These are phyloP conservation scores for Girardinichthys multiradiatus DNA, from an alignment of 2,113 vertebrate species.

Conservation along the genomic window DNA sequence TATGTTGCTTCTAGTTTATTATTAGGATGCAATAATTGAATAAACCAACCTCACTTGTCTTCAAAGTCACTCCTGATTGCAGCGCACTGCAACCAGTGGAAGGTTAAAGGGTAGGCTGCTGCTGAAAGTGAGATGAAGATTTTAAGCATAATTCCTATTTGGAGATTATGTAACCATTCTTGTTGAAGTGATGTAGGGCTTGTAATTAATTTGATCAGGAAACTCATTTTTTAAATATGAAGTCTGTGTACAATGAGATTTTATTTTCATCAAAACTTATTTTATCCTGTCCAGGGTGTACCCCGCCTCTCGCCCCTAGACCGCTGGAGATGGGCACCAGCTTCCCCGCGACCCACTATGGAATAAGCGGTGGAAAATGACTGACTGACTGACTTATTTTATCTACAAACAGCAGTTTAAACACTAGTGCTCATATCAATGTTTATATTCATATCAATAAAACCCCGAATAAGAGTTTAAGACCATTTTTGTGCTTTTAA, in stretches of 20 bases:
- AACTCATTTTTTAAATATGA: slow-evolving; percentile 16
- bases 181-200: slow-evolving; percentile 38
- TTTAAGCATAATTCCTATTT: slow-evolving; percentile 22
- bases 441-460: no score
- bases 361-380: no score
- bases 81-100: slow-evolving; percentile 15
- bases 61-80: slow-evolving; percentile 60
- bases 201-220: slow-evolving; percentile 39
- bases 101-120: slow-evolving; percentile 25
- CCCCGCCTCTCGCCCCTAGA: no score
- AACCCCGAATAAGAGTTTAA: no score
- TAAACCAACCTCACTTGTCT: slow-evolving; percentile 75
- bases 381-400: no score
- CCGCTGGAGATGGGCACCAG: no score
- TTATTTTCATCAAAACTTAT: slow-evolving; percentile 9
- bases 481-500: background rate
- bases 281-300: no score
- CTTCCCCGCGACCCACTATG: no score
- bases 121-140: slow-evolving; percentile 35
- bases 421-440: no score
- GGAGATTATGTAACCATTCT: slow-evolving; percentile 8
- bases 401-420: background rate
- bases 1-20: slow-evolving; percentile 79
- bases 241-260: background rate
- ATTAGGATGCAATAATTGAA: slow-evolving; percentile 83